Evolutionary conservation across 1,140 invertebrate genomes (phyloP).

Genomic region (Drosophila bocki): DNA sequence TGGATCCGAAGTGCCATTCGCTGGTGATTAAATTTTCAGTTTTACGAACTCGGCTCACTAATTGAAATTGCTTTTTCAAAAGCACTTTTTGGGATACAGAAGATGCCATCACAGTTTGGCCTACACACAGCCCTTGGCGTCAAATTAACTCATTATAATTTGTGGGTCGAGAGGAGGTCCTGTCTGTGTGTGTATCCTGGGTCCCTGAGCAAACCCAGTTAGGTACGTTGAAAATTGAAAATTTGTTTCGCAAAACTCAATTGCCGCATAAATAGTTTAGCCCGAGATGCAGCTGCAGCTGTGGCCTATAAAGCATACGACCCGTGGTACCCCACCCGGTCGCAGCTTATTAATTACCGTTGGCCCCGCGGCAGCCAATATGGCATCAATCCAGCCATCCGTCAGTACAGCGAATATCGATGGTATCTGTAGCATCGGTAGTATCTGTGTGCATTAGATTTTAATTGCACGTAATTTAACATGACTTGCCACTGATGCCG

Average conservation of each 20-base stretch:
- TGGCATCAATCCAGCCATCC: slow-evolving; percentile 52
- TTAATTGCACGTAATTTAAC: slow-evolving; percentile 80
- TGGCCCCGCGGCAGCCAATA: slow-evolving; percentile 34
- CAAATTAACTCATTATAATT: slow-evolving; percentile 82
- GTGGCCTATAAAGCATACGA: slow-evolving; percentile 53
- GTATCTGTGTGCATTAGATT: slow-evolving; percentile 67
- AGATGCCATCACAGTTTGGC: slow-evolving; percentile 55
- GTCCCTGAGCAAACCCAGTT: slow-evolving; percentile 43
- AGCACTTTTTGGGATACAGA: slow-evolving; percentile 53
- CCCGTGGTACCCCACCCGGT: slow-evolving; percentile 8
- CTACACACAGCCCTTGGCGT: slow-evolving; percentile 41
- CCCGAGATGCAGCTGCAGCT: slow-evolving; percentile 33
- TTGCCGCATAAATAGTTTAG: slow-evolving; percentile 76
- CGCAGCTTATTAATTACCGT: slow-evolving; percentile 63
- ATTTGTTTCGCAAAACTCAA: slow-evolving; percentile 62
- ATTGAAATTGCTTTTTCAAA: slow-evolving; percentile 82
- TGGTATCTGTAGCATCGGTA: neutral
- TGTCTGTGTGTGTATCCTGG: neutral
- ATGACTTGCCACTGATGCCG: slow-evolving; percentile 48
- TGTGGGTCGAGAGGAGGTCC: slow-evolving; percentile 52
- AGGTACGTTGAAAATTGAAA: slow-evolving; percentile 65
- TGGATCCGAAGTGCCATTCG: slow-evolving; percentile 44
- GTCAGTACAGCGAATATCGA: slow-evolving; percentile 17
- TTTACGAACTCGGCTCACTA: slow-evolving; percentile 60
- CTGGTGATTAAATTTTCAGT: slow-evolving; percentile 75